phyloP scores from a whole-genome alignment of 2,113 vertebrate genomes.

The Cinclus cinclus region DNA sequence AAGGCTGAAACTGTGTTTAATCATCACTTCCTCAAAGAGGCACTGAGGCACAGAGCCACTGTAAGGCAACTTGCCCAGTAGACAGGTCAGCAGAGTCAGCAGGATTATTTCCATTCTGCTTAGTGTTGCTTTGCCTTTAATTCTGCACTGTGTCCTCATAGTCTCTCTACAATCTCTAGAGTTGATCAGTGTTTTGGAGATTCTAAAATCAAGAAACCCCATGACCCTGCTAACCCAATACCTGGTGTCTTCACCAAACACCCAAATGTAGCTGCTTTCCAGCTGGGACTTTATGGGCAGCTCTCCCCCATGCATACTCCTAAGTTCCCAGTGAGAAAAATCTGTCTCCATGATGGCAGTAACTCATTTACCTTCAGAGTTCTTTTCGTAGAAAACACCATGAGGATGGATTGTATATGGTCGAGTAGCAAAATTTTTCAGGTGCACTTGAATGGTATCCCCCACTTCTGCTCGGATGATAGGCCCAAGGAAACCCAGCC shows the following conservation, averaged over 20 bases:
- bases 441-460: constrained; percentile 81
- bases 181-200: not conserved
- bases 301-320: not conserved
- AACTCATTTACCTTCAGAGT: constrained; percentile 76
- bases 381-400: constrained; percentile 78
- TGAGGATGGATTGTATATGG: constrained; percentile 81
- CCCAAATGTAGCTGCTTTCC: not conserved
- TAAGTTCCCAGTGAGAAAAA: not conserved
- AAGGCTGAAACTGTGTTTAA: not conserved
- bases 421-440: constrained; percentile 83
- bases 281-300: not conserved
- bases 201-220: not conserved
- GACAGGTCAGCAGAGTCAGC: not conserved
- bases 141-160: not conserved
- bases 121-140: not conserved
- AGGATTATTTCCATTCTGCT: not conserved
- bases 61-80: not conserved
- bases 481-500: constrained; percentile 89
- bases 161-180: not conserved
- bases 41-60: not conserved
- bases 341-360: not conserved
- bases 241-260: not conserved
- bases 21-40: not conserved
- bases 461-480: constrained; percentile 85
- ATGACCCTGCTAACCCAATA: not conserved